Base-by-base conservation (phyloP, 2,888 invertebrate genomes). In the Imbricaverruca yamaguchii region DNA sequence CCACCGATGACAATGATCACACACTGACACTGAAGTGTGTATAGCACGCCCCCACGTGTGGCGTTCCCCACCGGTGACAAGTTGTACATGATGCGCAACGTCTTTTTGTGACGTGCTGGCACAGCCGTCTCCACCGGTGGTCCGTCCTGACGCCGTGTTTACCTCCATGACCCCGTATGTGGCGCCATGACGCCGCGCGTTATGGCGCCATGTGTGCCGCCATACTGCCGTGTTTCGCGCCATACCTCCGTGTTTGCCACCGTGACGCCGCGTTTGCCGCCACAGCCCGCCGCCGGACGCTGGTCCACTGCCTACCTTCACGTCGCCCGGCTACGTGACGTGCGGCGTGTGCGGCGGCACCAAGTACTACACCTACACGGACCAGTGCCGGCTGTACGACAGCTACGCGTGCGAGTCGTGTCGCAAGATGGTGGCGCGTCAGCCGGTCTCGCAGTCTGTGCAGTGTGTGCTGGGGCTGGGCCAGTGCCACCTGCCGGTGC, bases 401-500 rank as follows among this genome's bases (percentile, higher is more conserved):
- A 23, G 23, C 23, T 74, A 53, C 74, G 74, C 74, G 18, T 74
- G 74, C 74, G 74, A 74, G 74, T 23, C 74, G 18, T 74, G 74
- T 21, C 74, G 74, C 74, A 74, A 74, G 74, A 55, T 74, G 55
- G 55, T 74, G 53, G 21, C 18, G 74, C 74, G 74, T 21, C 55
- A 74, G 53, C 74, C 74, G 74, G 15, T 15, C 23, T 23, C 74
- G 74, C 74, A 74, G 74, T 55, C 53, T 55, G 55, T 55, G 21
- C 74, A 74, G 74, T 74, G 74, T 23, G 55, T 23, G 74, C 55
- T 74, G 74, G 74, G 74, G 11, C 74, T 74, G 53, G 74, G 74
- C 74, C 74, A 74, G 74, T 74, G 74, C 21, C 74, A 74, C 74
- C 53, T 74, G 55, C 74, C 74, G 53, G 74, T 74, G 74, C 74